Percentiles rank a stretch among this genome's conserved stretches.
phyloP scores from a whole-genome alignment of 2,113 vertebrate species.

The Paralichthys olivaceus region DNA sequence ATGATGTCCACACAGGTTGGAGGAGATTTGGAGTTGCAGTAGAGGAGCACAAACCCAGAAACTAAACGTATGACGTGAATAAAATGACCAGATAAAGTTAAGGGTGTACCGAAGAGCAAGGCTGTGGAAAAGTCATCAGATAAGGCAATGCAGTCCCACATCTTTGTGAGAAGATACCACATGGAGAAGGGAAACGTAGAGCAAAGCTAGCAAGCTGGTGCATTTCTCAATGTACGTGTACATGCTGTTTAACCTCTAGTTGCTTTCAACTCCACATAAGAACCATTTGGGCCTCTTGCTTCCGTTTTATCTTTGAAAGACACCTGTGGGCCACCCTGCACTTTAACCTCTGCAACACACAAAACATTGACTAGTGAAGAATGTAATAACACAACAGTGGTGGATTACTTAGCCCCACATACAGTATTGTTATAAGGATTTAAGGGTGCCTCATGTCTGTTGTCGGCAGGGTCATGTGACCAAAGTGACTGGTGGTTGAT shows the following conservation, averaged over 20 bases:
- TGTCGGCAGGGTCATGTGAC: conserved; percentile 5
- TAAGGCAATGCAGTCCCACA: background rate
- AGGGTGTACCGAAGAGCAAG: background rate
- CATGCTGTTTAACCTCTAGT: background rate
- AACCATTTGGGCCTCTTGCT: conserved; percentile 16
- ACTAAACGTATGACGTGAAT: background rate
- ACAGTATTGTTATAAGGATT: conserved; percentile 30
- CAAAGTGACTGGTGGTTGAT: background rate
- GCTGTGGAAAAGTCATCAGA: background rate
- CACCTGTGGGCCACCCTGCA: conserved; percentile 40
- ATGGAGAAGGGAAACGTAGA: background rate
- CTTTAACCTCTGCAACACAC: conserved; percentile 46
- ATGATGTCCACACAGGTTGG: background rate
- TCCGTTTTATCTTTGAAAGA: conserved; percentile 53
- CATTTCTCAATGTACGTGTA: conserved; percentile 9
- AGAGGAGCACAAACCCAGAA: background rate
- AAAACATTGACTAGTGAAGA: conserved; percentile 3
- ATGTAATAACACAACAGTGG: conserved; percentile 6
- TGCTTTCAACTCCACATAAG: conserved; percentile 46
- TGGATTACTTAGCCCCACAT: background rate
- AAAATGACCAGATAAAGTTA: background rate
- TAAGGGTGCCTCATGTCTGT: conserved; percentile 27
- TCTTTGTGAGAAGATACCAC: conserved; percentile 1
- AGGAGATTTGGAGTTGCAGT: background rate
- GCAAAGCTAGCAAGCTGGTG: background rate